Evolutionary conservation across 2,113 vertebrate species (phyloP).

Genomic region (Lophochroa leadbeateri): DNA sequence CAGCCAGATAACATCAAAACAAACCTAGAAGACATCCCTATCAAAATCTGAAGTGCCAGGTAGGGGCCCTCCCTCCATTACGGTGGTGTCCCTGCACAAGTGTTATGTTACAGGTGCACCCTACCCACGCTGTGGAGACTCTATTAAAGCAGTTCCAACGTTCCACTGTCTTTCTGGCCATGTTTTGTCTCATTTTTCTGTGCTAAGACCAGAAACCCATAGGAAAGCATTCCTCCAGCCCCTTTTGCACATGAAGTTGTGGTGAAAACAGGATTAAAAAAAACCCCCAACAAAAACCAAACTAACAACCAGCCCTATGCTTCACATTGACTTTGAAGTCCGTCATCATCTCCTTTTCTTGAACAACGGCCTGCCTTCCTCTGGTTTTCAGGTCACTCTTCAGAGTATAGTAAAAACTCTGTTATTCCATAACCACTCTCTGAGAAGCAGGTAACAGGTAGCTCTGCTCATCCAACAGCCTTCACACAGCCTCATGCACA

Average conservation of each 20-base stretch:
- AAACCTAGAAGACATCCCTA: neutral
- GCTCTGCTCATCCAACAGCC: neutral
- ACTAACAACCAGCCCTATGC: neutral
- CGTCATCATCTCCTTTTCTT: neutral
- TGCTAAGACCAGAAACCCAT: neutral
- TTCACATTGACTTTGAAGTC: neutral
- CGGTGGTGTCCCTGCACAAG: neutral
- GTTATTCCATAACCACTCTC: too few relatives aligned
- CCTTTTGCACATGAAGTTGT: neutral
- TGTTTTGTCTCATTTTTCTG: neutral
- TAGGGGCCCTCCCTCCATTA: neutral
- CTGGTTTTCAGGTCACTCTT: neutral
- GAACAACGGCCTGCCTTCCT: neutral
- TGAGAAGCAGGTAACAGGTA: neutral
- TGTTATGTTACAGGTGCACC: neutral
- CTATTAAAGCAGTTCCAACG: neutral
- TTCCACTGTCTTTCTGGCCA: neutral
- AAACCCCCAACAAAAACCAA: neutral
- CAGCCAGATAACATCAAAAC: neutral
- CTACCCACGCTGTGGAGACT: neutral
- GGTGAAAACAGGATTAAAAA: neutral
- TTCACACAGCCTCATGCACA: neutral
- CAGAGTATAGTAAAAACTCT: neutral
- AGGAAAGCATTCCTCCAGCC: neutral
- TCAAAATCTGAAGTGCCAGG: fast-evolving